Percentiles rank a stretch among this genome's conserved stretches.
Conservation (phyloP, 2,113 vertebrate species). For the Phylloscopus whistleri region DNA sequence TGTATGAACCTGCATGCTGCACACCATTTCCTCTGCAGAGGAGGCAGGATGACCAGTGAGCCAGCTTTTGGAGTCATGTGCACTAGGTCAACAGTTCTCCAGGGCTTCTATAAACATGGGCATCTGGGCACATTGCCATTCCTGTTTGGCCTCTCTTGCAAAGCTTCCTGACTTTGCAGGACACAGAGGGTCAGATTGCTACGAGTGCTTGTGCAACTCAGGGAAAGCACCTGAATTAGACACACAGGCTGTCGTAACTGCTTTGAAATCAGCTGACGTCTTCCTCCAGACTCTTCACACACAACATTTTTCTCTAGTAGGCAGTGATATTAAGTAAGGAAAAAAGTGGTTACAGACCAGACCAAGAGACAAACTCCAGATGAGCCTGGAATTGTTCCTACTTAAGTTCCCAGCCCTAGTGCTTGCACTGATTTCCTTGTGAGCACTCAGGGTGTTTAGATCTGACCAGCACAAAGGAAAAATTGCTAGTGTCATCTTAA, state of each 20-base stretch:
- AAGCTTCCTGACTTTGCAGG: not conserved
- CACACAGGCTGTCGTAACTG: not conserved
- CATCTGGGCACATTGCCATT: not conserved
- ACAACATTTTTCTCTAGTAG: not conserved
- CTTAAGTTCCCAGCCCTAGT: not conserved
- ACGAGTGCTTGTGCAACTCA: not conserved
- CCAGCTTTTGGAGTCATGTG: not conserved
- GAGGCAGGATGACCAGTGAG: not conserved
- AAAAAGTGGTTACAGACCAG: not conserved
- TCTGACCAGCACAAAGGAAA: not conserved
- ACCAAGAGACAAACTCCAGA: not conserved
- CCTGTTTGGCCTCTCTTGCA: not conserved
- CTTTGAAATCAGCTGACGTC: not conserved
- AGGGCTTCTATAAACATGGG: not conserved
- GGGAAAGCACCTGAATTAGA: not conserved
- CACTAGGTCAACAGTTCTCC: not conserved
- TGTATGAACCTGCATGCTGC: not conserved
- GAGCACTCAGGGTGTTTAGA: not conserved
- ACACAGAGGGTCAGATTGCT: not conserved
- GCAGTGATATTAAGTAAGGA: not conserved
- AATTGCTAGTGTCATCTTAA: not conserved
- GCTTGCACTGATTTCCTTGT: not conserved
- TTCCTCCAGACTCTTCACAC: not conserved
- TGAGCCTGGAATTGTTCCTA: not conserved
- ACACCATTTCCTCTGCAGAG: fast-evolving